Percentiles rank a stretch among this genome's conserved stretches.
Evolutionary conservation across 2,797 vertebrate species (phyloP).

Genomic region (Carduelis carduelis): DNA sequence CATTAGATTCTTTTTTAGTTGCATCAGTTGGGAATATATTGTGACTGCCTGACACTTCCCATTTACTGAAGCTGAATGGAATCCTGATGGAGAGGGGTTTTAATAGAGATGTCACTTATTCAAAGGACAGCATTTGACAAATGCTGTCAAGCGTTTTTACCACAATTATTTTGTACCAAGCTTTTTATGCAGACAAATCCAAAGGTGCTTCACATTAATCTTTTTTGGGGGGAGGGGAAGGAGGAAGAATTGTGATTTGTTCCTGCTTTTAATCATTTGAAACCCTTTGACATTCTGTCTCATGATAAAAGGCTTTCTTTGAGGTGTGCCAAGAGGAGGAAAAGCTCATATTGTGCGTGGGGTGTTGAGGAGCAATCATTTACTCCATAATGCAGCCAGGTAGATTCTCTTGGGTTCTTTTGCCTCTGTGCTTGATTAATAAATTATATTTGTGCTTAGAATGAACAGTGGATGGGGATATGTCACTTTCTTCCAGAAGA

Average conservation of each 20-base stretch:
- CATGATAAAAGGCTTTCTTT: neutral
- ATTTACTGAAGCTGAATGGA: neutral
- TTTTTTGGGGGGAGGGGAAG: neutral
- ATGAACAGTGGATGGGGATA: neutral
- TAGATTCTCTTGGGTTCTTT: neutral
- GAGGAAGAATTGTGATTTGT: neutral
- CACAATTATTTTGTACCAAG: neutral
- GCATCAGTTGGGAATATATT: slow-evolving; percentile 42
- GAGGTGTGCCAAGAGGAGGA: neutral
- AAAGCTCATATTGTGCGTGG: neutral
- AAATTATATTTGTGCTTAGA: neutral
- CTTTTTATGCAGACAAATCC: neutral
- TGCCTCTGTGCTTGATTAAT: neutral
- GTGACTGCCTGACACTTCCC: slow-evolving; percentile 24
- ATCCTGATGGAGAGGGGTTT: slow-evolving; percentile 6
- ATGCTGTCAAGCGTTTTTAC: neutral
- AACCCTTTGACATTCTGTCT: neutral
- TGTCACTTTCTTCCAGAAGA: neutral
- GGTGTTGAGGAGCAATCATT: neutral
- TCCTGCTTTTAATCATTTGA: neutral
- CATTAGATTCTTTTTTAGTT: slow-evolving; percentile 18
- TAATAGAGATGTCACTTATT: slow-evolving; percentile 32
- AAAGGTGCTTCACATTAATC: neutral
- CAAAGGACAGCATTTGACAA: neutral
- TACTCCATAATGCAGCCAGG: neutral